Conservation (phyloP, 2,888 invertebrate species). For the Unio pictorum region DNA sequence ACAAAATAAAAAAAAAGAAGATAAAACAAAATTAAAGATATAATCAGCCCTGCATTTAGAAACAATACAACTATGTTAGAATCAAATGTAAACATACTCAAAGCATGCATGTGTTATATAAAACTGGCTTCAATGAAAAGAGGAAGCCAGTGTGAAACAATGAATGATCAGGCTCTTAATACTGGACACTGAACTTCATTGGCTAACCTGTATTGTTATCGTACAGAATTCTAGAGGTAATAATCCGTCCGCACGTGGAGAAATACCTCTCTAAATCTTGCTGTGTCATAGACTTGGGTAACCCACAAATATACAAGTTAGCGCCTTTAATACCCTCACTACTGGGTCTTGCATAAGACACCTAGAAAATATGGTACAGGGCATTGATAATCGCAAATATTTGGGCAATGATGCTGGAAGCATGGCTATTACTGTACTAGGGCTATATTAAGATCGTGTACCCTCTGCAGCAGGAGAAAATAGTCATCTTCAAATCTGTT, state of each 20-base stretch:
- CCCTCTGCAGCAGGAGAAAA: too few species aligned
- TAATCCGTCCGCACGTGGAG: conserved; percentile 71
- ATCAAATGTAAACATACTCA: conserved; percentile 5
- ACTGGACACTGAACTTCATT: not conserved
- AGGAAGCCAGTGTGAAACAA: conserved; percentile 17
- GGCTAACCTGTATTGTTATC: conserved; percentile 71
- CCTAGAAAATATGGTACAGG: conserved; percentile 57
- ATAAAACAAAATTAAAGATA: not conserved
- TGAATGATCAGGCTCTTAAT: conserved; percentile 11
- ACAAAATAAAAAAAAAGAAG: not conserved
- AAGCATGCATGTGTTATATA: conserved; percentile 1
- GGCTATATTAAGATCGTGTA: too few species aligned
- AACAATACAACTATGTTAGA: conserved; percentile 4
- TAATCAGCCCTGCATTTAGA: conserved; percentile 8
- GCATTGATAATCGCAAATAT: too few species aligned
- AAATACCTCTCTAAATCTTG: conserved; percentile 71
- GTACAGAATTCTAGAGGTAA: conserved; percentile 72
- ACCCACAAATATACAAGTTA: conserved; percentile 72
- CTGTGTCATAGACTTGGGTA: conserved; percentile 71
- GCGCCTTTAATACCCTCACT: conserved; percentile 72
- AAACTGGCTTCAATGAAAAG: not conserved
- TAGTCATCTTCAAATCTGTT: too few species aligned
- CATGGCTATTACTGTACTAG: too few species aligned
- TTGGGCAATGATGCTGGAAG: too few species aligned
- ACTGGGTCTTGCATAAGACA: conserved; percentile 72